phyloP scores from a whole-genome alignment of 92 coral and sea anemone species.

The Galaxea fascicularis region DNA sequence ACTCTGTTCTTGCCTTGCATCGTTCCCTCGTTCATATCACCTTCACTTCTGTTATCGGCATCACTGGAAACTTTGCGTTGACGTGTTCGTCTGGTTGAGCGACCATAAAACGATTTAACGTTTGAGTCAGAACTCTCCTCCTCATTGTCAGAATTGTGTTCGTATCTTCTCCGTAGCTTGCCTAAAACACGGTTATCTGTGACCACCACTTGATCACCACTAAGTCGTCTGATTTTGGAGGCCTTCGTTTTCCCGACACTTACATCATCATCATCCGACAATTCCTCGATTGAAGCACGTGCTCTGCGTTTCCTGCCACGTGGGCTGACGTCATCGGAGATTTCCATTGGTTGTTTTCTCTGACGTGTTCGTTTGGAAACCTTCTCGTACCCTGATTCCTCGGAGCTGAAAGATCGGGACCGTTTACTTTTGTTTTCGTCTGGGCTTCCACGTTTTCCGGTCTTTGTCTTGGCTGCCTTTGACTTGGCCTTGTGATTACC shows the following conservation, averaged over 20 bases:
- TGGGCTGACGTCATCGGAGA: neutral
- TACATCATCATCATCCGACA: slow-evolving; percentile 32
- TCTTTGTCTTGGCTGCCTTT: slow-evolving; percentile 4
- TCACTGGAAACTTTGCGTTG: slow-evolving; percentile 9
- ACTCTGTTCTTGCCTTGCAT: neutral
- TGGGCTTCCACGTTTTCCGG: neutral
- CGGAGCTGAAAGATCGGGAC: slow-evolving; percentile 11
- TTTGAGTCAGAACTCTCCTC: neutral
- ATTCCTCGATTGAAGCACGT: slow-evolving; percentile 6
- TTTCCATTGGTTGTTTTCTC: neutral
- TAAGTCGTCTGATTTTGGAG: neutral
- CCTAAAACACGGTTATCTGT: neutral
- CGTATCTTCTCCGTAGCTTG: neutral
- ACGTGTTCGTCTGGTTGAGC: slow-evolving; percentile 15
- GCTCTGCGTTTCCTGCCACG: slow-evolving; percentile 3
- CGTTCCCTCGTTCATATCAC: neutral
- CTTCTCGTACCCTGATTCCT: slow-evolving; percentile 16
- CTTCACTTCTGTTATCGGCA: neutral
- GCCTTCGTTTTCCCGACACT: slow-evolving; percentile 3
- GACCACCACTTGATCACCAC: neutral
- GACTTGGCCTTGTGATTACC: neutral
- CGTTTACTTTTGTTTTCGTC: slow-evolving; percentile 6
- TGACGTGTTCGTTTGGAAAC: slow-evolving; percentile 29
- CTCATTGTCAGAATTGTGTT: neutral
- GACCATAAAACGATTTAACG: slow-evolving; percentile 47